Percentiles rank a stretch among this genome's conserved stretches.
phyloP scores from a whole-genome alignment of 2,113 vertebrate genomes.

The Cyanoderma ruficeps region DNA sequence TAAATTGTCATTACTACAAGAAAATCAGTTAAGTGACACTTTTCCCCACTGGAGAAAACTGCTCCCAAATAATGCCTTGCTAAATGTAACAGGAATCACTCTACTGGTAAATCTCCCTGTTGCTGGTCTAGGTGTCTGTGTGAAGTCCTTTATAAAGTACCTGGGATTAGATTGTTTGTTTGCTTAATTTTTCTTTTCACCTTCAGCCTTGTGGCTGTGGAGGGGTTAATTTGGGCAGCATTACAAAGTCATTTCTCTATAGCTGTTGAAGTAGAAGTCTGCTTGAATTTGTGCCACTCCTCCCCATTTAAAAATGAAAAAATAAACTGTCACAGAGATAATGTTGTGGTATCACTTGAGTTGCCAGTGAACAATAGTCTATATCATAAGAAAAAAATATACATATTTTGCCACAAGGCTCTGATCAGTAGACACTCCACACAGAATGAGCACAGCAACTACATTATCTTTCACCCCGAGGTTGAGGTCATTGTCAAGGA shows the following conservation, averaged over 20 bases:
- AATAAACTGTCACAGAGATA: slow-evolving; percentile 59
- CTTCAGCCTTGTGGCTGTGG: neutral
- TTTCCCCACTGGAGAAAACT: neutral
- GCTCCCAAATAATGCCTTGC: neutral
- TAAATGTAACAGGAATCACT: neutral
- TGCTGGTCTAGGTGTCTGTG: neutral
- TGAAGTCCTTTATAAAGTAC: neutral
- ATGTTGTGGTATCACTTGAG: slow-evolving; percentile 56
- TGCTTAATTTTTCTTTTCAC: neutral
- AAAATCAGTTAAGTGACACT: neutral
- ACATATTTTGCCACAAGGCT: slow-evolving; percentile 58
- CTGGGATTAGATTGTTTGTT: neutral
- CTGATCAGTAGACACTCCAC: slow-evolving; percentile 65
- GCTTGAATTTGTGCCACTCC: slow-evolving; percentile 32
- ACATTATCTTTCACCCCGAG: slow-evolving; percentile 74
- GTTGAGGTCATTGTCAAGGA: slow-evolving; percentile 73
- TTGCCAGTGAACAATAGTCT: slow-evolving; percentile 55
- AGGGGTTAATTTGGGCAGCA: slow-evolving; percentile 43
- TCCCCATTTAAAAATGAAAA: slow-evolving; percentile 32
- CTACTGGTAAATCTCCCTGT: neutral
- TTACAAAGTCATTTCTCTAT: neutral
- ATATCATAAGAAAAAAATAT: slow-evolving; percentile 57
- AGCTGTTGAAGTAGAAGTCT: neutral
- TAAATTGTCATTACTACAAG: neutral
- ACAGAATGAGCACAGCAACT: slow-evolving; percentile 66